A percentile compares a stretch with the other conserved stretches of the same genome.
These are phyloP conservation scores for Zaprionus camerounensis DNA, from an alignment of 1,140 invertebrate species.

Conservation along the genomic window DNA sequence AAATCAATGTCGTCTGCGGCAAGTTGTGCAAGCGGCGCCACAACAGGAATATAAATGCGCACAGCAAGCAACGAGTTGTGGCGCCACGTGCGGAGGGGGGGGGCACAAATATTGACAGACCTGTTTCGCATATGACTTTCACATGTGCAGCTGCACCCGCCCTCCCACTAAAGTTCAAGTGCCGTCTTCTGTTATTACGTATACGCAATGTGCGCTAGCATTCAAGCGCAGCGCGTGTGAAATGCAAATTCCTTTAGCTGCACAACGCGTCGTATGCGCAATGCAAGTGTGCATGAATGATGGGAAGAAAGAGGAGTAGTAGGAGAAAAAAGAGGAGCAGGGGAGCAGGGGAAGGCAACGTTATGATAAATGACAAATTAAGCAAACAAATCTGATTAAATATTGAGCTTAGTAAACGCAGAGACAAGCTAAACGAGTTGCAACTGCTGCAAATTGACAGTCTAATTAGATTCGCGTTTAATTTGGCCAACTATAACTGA, in stretches of 20 bases:
- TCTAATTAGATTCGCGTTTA: neutral
- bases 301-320: neutral
- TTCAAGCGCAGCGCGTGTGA: neutral
- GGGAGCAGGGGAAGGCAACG: neutral
- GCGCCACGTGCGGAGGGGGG: conserved; percentile 21
- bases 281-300: neutral
- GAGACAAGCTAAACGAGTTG: neutral
- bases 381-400: neutral
- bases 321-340: neutral
- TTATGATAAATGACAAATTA: neutral
- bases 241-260: conserved; percentile 21
- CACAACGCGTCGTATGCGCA: too few relatives aligned
- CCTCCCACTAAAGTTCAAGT: neutral
- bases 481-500: neutral
- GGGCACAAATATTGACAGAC: conserved; percentile 45
- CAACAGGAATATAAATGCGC: conserved; percentile 12
- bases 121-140: conserved; percentile 10
- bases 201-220: conserved; percentile 17
- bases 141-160: too few relatives aligned
- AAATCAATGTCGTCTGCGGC: conserved; percentile 69
- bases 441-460: neutral
- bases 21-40: conserved; percentile 12
- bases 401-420: neutral
- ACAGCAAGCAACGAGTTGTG: conserved; percentile 5
- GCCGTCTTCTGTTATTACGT: conserved; percentile 5